Percentiles rank a stretch among this genome's conserved stretches.
These are phyloP conservation scores for Austrolebias charrua DNA, from an alignment of 2,797 vertebrate species.

Conservation along the genomic window DNA sequence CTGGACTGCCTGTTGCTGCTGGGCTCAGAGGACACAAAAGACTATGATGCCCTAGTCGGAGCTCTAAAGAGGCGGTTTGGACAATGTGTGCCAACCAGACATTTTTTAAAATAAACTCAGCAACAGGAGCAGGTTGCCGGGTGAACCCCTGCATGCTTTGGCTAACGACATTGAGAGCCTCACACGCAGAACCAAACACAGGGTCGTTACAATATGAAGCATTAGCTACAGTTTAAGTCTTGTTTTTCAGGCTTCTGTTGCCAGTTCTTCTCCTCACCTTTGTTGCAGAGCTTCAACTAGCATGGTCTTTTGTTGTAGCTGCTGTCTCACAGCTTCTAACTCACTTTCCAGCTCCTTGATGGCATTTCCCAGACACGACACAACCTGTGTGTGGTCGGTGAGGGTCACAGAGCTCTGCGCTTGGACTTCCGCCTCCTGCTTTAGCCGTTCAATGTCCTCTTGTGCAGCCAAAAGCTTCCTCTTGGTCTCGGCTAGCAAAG, in stretches of 20 bases:
- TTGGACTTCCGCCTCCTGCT: conserved; percentile 83
- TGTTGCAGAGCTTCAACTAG: conserved; percentile 86
- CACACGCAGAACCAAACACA: no score
- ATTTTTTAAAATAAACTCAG: no score
- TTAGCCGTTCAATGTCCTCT: conserved; percentile 81
- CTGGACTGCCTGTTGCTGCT: no score
- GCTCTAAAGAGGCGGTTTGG: no score
- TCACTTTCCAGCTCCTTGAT: conserved; percentile 87
- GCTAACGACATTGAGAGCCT: no score
- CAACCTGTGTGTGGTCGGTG: conserved; percentile 86
- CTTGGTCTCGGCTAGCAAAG: conserved; percentile 77
- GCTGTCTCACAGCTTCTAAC: conserved; percentile 75
- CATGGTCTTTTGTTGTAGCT: conserved; percentile 79
- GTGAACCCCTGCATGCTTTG: no score
- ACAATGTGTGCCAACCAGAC: no score
- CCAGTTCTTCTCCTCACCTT: conserved; percentile 58
- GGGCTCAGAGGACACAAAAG: no score
- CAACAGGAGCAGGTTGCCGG: no score
- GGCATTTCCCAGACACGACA: conserved; percentile 83
- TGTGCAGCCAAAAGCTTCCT: conserved; percentile 76
- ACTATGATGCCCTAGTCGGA: no score
- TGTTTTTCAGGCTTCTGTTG: not conserved
- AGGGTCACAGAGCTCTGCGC: conserved; percentile 84
- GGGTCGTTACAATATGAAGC: no score
- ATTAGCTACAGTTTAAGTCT: no score